Conservation (phyloP, 2,888 invertebrate genomes). For the Psylliodes chrysocephalus region DNA sequence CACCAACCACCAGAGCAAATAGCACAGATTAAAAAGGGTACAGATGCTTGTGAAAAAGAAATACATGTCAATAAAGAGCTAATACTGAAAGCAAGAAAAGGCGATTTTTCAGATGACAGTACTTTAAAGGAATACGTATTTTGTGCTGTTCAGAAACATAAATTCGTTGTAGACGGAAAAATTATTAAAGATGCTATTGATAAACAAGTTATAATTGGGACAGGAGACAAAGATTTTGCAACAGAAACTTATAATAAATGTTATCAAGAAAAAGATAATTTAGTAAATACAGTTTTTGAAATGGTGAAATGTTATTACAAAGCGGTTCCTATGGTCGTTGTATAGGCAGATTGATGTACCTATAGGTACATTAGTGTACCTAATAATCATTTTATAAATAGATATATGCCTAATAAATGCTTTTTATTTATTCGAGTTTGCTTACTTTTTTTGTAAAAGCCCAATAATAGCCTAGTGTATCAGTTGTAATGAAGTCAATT, state of each 20-base stretch:
- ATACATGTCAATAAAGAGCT: slow-evolving; percentile 45
- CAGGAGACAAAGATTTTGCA: slow-evolving; percentile 33
- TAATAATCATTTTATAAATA: no score
- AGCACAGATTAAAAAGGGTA: no score
- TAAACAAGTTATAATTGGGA: slow-evolving; percentile 29
- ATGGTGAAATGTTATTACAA: slow-evolving; percentile 50
- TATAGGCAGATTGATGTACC: no score
- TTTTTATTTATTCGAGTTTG: no score
- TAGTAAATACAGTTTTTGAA: slow-evolving; percentile 46
- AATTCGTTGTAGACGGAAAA: slow-evolving; percentile 50
- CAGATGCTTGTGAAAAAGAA: not conserved
- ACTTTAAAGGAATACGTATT: slow-evolving; percentile 46
- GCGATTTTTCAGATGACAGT: slow-evolving; percentile 46
- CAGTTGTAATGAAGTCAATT: no score
- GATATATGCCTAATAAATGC: no score
- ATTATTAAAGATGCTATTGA: slow-evolving; percentile 46
- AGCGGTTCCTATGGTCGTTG: slow-evolving; percentile 35
- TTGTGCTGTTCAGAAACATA: slow-evolving; percentile 49
- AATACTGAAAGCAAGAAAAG: slow-evolving; percentile 46
- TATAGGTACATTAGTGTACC: no score
- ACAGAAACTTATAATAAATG: slow-evolving; percentile 46
- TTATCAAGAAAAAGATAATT: slow-evolving; percentile 42
- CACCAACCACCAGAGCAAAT: slow-evolving; percentile 14
- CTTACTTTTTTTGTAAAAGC: no score
- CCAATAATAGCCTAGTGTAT: no score